These are phyloP conservation scores for Trissonchulus sp. DNA, from an alignment of 2,888 invertebrate species.

Conservation along the genomic window DNA sequence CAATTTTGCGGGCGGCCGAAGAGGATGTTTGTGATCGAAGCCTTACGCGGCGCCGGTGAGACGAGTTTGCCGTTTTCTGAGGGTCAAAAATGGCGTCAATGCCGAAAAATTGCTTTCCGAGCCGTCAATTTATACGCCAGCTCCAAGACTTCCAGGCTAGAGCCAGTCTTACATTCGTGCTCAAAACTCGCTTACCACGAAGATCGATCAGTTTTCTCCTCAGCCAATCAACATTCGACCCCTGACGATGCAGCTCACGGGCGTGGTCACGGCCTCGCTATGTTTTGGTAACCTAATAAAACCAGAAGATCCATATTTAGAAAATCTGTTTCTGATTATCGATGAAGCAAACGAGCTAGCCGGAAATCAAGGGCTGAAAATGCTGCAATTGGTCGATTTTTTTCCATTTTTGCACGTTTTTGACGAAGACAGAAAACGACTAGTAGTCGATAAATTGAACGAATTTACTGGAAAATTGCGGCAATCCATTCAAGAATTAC, in stretches of 20 bases:
- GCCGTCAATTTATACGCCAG: not conserved
- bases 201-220: not conserved
- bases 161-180: not conserved
- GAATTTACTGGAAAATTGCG: not conserved
- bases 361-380: too few relatives aligned
- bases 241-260: not conserved
- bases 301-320: not conserved
- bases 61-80: not conserved
- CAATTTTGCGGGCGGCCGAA: not conserved
- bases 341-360: too few relatives aligned
- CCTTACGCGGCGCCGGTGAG: not conserved
- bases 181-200: not conserved
- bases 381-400: not conserved
- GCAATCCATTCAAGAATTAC: not conserved
- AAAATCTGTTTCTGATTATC: not conserved
- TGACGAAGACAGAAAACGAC: not conserved
- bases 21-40: not conserved
- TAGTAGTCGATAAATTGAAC: not conserved
- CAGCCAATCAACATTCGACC: not conserved
- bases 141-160: not conserved
- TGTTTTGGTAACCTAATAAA: not conserved
- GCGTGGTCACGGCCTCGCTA: not conserved
- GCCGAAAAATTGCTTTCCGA: not conserved
- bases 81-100: not conserved
- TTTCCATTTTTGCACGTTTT: not conserved